Conservation (phyloP, 2,888 invertebrate genomes). For the Caenorhabditis zanzibari region DNA sequence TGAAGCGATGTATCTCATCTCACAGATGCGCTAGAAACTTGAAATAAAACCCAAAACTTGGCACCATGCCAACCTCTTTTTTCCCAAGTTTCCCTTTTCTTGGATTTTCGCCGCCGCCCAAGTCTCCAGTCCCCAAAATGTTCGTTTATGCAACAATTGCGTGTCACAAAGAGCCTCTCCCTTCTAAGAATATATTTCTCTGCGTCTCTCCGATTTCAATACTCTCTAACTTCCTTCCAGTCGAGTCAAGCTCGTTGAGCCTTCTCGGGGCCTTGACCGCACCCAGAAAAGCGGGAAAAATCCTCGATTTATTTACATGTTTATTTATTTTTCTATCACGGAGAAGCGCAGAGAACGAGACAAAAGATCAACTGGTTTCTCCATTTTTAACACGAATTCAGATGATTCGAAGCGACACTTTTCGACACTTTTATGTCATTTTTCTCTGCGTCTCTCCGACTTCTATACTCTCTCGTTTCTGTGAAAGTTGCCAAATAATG, state of each 20-base stretch:
- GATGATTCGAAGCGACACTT: conserved; percentile 44
- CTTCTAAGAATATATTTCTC: not conserved
- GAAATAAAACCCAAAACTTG: conserved; percentile 30
- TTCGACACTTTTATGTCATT: conserved; percentile 38
- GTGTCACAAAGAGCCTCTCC: conserved; percentile 33
- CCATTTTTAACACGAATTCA: conserved; percentile 15
- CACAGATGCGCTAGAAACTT: too few relatives aligned
- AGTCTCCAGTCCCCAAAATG: conserved; percentile 24
- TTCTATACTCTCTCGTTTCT: conserved; percentile 22
- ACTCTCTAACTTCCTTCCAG: not conserved
- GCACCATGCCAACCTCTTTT: conserved; percentile 30
- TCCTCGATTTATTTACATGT: conserved; percentile 41
- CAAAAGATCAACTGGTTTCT: conserved; percentile 40
- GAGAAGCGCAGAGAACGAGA: conserved; percentile 17
- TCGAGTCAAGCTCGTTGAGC: conserved; percentile 7
- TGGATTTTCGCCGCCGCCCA: not conserved
- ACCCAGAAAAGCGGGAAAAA: not conserved
- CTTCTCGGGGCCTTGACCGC: not conserved
- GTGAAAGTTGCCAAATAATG: conserved; percentile 39
- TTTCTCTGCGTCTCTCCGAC: conserved; percentile 43
- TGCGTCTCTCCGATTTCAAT: conserved; percentile 3
- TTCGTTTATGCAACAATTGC: conserved; percentile 61
- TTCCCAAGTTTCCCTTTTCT: conserved; percentile 5
- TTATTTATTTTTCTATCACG: conserved; percentile 5
- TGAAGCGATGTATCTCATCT: too few relatives aligned